Evolutionary conservation across 2,888 invertebrate species (phyloP).

Genomic region (Callinectes sapidus): DNA sequence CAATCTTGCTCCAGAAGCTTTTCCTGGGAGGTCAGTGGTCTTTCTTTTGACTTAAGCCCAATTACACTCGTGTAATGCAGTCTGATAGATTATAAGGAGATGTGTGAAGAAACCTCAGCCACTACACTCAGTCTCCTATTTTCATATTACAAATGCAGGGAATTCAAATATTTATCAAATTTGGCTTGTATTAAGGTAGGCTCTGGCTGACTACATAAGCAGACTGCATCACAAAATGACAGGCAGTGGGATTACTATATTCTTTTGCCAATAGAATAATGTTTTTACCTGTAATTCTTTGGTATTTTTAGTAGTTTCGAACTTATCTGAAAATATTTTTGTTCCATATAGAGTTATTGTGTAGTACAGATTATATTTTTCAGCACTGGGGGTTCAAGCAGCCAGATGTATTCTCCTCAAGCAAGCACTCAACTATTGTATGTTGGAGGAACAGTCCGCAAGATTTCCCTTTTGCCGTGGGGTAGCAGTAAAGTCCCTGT

Average conservation of each 20-base stretch:
- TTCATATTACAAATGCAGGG: not conserved
- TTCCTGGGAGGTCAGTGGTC: conserved; percentile 40
- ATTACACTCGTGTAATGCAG: not conserved
- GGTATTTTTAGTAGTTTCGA: not conserved
- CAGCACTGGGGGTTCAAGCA: conserved; percentile 50
- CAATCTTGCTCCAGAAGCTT: conserved; percentile 55
- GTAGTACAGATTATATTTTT: not conserved
- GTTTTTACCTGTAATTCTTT: not conserved
- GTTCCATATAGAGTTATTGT: not conserved
- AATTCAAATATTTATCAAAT: not conserved
- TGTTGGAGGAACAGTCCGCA: conserved; percentile 68
- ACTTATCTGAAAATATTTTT: not conserved
- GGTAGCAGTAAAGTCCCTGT: conserved; percentile 54
- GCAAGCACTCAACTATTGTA: conserved; percentile 63
- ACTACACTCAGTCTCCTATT: not conserved
- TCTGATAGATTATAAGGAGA: no score
- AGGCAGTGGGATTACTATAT: no score
- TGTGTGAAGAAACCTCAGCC: no score
- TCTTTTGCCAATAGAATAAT: no score
- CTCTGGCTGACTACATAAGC: no score
- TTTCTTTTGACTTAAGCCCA: not conserved
- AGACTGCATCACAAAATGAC: no score
- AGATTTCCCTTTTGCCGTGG: conserved; percentile 59
- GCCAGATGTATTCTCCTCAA: conserved; percentile 64
- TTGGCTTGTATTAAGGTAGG: not conserved